Conservation (phyloP, 2,113 vertebrate genomes). For the Hepsetus odoe region DNA sequence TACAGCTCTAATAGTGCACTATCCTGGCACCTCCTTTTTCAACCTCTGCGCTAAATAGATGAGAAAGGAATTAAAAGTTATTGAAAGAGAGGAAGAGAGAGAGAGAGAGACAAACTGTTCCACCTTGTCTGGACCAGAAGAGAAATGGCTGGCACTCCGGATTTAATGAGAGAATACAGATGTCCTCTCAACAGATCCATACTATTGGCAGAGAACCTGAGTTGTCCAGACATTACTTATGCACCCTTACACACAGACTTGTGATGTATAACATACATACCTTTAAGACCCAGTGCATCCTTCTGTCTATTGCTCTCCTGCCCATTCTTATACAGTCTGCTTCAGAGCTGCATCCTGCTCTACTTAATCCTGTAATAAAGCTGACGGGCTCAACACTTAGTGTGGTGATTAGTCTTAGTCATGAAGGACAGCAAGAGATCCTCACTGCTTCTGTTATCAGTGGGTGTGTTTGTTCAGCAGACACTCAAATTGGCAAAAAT, state of each 20-base stretch:
- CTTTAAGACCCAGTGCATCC: neutral
- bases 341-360: neutral
- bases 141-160: constrained; percentile 64
- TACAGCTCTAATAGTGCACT: too few relatives aligned
- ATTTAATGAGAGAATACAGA: constrained; percentile 57
- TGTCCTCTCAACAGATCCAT: constrained; percentile 67
- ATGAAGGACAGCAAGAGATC: constrained; percentile 61
- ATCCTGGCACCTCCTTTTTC: too few relatives aligned
- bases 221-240: constrained; percentile 46
- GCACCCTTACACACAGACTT: constrained; percentile 29
- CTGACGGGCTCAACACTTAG: constrained; percentile 32
- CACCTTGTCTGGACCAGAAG: constrained; percentile 41
- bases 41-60: neutral
- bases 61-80: neutral
- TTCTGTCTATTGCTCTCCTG: neutral
- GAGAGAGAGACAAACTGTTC: neutral
- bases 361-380: constrained; percentile 40
- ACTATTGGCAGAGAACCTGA: constrained; percentile 55
- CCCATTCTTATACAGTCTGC: neutral
- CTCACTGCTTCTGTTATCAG: constrained; percentile 68
- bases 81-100: neutral
- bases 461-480: constrained; percentile 62
- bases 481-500: neutral
- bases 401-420: constrained; percentile 44
- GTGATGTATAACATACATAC: constrained; percentile 18